Evolutionary conservation across 2,797 vertebrate genomes (phyloP).

Genomic region (Pseudochromis fuscus): DNA sequence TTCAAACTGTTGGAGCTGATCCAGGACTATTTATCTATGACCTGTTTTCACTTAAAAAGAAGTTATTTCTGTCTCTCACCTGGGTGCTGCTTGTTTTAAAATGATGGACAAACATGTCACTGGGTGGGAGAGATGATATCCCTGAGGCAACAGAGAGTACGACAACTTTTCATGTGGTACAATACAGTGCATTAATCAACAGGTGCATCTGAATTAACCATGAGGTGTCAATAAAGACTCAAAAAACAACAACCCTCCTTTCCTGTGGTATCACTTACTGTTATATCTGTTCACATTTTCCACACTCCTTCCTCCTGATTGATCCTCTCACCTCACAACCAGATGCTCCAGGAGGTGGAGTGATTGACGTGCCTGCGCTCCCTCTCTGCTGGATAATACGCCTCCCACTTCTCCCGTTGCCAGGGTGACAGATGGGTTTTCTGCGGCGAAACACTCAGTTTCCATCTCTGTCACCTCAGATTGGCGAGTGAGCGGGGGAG

Average conservation of each 20-base stretch:
- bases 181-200: not conserved
- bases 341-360: slow-evolving; percentile 41
- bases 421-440: slow-evolving; percentile 81
- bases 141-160: not conserved
- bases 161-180: not conserved
- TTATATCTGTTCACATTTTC: slow-evolving; percentile 2
- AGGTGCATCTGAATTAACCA: not conserved
- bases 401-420: slow-evolving; percentile 69
- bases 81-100: not conserved
- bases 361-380: slow-evolving; percentile 69
- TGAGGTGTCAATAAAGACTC: not conserved
- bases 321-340: slow-evolving; percentile 50
- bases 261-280: not conserved
- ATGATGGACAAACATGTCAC: slow-evolving; percentile 1
- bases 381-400: slow-evolving; percentile 55
- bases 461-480: slow-evolving; percentile 73
- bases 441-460: slow-evolving; percentile 64
- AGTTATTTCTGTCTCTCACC: not conserved
- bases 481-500: slow-evolving; percentile 37
- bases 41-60: slow-evolving; percentile 10
- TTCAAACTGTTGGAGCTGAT: not conserved
- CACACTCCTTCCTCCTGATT: slow-evolving; percentile 17
- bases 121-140: not conserved
- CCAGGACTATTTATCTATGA: slow-evolving; percentile 4
- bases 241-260: not conserved